Evolutionary conservation across 2,888 invertebrate species (phyloP), one percentile per base, ranked within the genome.

Genomic region (Chymomyza amoena): DNA sequence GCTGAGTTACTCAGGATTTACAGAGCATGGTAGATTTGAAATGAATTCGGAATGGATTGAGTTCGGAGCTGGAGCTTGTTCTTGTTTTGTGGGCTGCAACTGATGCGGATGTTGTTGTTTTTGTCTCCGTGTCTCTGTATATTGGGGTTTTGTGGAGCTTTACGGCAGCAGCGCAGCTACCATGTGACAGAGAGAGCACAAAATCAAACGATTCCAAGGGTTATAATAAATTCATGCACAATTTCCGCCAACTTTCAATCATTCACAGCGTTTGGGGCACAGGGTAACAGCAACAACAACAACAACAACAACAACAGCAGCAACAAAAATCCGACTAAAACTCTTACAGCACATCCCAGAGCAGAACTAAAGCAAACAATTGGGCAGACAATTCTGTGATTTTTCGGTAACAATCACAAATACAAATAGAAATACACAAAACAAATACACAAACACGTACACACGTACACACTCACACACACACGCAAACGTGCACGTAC

Each of bases 171-270:
- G 13, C 4, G 9, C 39, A 1, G 13, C 4, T 36, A 36, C 36
- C 39, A 45, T 45, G 39, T 45, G 39, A 45, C 57, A 28, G 57
- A 57, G 57, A 28, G 57, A 57, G 57, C 57, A 25, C 54, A 25
- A 57, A 57, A 57, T 57, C 57, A 57, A 20, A 57, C 9, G n/a
- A 25, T 54, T 57, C 57, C 20, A 57, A 57, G 20, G 57, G 25
- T 9, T 9, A 57, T 57, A 25, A 57, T 57, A 57, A 25, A 57
- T 57, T 57, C 57, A 57, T 57, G 57, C 25, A 57, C 57, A 57
- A 57, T 57, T 25, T 57, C 57, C 28, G 57, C 20, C 57, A 25
- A 57, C 25, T 28, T 28, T 57, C 57, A 57, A 57, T 57, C 57
- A 57, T 57, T 57, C 57, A 25, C 57, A 57, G 28, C 28, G 25